phyloP scores from a whole-genome alignment of 2,113 vertebrate species.

The Garra rufa region DNA sequence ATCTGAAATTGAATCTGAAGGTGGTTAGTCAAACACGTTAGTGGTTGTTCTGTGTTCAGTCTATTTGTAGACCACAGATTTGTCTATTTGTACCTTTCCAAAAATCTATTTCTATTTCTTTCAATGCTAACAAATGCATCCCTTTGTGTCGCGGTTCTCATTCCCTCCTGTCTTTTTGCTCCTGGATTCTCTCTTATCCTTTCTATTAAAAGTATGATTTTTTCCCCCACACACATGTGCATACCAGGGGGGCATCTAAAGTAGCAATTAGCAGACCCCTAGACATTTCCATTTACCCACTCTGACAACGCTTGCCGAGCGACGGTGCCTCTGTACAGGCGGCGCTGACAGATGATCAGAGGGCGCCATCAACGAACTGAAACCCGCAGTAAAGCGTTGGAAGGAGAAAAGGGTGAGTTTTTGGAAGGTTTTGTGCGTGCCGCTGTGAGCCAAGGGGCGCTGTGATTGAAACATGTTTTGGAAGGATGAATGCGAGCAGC shows the following conservation, averaged over 20 bases:
- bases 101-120: neutral
- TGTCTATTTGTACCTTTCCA: neutral
- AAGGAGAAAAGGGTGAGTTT: slow-evolving; percentile 27
- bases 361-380: slow-evolving; percentile 22
- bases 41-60: neutral
- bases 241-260: slow-evolving; percentile 41
- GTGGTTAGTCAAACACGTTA: neutral
- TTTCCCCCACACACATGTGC: slow-evolving; percentile 17
- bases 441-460: slow-evolving; percentile 2
- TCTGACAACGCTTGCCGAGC: slow-evolving; percentile 26
- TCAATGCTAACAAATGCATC: neutral
- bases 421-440: neutral
- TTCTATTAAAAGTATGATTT: slow-evolving; percentile 45
- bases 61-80: neutral
- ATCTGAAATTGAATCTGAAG: neutral
- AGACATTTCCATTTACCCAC: slow-evolving; percentile 46
- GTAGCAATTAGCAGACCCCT: slow-evolving; percentile 53
- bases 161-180: neutral
- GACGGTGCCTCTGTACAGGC: neutral
- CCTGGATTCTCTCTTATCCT: slow-evolving; percentile 1
- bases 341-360: slow-evolving; percentile 32
- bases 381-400: neutral
- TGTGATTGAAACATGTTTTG: slow-evolving; percentile 23
- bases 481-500: slow-evolving; percentile 24
- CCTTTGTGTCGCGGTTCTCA: neutral